Conservation (phyloP, 2,797 vertebrate genomes). For the Pangasius mekongensis region DNA sequence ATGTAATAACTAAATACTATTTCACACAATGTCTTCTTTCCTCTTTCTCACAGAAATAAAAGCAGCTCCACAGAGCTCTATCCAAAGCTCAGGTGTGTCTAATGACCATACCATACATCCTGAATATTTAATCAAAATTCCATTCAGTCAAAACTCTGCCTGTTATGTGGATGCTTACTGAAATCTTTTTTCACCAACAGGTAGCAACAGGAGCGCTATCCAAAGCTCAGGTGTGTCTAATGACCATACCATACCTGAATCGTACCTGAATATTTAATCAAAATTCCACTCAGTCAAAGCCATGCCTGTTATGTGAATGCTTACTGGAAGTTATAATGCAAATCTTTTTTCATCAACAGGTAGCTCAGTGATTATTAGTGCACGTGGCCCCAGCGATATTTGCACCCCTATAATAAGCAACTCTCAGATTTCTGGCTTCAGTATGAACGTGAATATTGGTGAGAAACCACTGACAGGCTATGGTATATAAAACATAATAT, state of each 20-base stretch:
- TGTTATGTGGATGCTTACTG: not conserved
- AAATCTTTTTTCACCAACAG: not conserved
- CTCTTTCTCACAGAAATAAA: not conserved
- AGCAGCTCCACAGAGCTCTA: not conserved
- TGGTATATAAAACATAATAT: too few species aligned
- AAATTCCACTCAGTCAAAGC: not conserved
- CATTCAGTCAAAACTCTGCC: not conserved
- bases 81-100: too few species aligned
- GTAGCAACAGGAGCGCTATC: not conserved
- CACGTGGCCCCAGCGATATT: not conserved
- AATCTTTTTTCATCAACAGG: not conserved
- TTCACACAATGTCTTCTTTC: not conserved
- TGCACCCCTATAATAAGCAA: not conserved
- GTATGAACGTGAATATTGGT: fast-evolving
- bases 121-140: not conserved
- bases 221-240: too few species aligned
- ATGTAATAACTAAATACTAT: not conserved
- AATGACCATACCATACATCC: not conserved
- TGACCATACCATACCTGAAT: too few species aligned
- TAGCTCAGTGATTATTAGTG: not conserved
- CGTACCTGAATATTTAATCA: not conserved
- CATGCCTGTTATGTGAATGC: not conserved
- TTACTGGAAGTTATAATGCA: not conserved
- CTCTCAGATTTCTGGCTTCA: not conserved
- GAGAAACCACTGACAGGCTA: too few species aligned